phyloP scores from a whole-genome alignment of 2,888 invertebrate species.

The Thumatha senex region DNA sequence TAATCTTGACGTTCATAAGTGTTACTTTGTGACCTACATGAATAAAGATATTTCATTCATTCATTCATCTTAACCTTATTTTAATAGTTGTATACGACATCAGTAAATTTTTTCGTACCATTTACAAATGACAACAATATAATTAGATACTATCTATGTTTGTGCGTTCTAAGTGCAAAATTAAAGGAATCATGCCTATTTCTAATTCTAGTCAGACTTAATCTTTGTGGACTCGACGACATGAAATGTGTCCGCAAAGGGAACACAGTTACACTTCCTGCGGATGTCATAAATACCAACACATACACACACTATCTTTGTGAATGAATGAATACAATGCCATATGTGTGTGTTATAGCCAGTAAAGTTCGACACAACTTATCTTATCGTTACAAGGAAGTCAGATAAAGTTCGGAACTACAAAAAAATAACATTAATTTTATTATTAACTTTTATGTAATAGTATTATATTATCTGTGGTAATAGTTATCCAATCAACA shows the following conservation, averaged over 20 bases:
- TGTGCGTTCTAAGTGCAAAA: too few species aligned
- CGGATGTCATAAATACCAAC: conserved; percentile 8
- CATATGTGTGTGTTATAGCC: background rate
- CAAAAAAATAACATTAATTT: background rate
- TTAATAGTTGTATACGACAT: too few species aligned
- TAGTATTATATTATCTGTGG: too few species aligned
- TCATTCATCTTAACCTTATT: too few species aligned
- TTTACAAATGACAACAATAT: too few species aligned
- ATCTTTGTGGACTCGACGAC: background rate
- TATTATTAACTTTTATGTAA: too few species aligned
- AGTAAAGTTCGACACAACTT: background rate
- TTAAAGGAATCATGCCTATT: background rate
- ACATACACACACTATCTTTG: background rate
- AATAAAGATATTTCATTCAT: too few species aligned
- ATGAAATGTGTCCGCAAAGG: background rate
- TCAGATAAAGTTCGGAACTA: background rate
- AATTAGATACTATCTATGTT: too few species aligned
- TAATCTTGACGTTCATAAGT: too few species aligned
- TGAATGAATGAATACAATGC: background rate
- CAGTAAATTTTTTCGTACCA: too few species aligned
- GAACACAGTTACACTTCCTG: conserved; percentile 9
- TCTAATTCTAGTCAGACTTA: background rate
- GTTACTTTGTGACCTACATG: too few species aligned
- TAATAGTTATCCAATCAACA: too few species aligned
- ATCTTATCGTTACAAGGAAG: background rate